phyloP scores from a whole-genome alignment of 2,888 invertebrate species.

The Crepidodera aurea region DNA sequence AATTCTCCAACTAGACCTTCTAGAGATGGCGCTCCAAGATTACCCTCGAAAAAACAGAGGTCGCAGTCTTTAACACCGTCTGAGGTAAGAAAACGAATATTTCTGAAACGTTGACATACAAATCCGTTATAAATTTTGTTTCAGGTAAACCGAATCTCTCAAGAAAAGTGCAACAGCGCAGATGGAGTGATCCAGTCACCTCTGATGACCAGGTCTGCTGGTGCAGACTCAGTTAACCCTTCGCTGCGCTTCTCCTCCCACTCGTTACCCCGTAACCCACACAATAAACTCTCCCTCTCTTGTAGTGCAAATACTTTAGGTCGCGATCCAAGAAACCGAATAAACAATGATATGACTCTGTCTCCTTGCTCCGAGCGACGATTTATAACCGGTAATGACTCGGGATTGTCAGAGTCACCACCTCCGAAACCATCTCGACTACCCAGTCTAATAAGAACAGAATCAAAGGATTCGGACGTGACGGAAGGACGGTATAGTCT shows the following conservation, averaged over 20 bases:
- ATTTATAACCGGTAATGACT: slow-evolving; percentile 64
- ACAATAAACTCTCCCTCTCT: slow-evolving; percentile 64
- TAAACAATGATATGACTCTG: slow-evolving; percentile 68
- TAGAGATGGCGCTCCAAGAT: slow-evolving; percentile 61
- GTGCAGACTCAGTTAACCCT: slow-evolving; percentile 53
- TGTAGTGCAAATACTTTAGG: slow-evolving; percentile 61
- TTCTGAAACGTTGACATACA: too few species aligned
- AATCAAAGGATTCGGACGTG: slow-evolving; percentile 56
- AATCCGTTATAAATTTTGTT: too few species aligned
- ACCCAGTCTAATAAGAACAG: slow-evolving; percentile 63
- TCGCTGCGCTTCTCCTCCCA: slow-evolving; percentile 66
- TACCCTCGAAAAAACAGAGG: slow-evolving; percentile 72
- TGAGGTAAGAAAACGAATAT: slow-evolving; percentile 61
- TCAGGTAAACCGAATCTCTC: slow-evolving; percentile 55
- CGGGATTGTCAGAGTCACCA: slow-evolving; percentile 66
- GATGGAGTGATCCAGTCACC: slow-evolving; percentile 72
- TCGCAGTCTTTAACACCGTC: slow-evolving; percentile 81
- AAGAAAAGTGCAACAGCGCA: slow-evolving; percentile 74
- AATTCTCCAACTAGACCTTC: slow-evolving; percentile 67
- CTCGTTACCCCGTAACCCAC: slow-evolving; percentile 65
- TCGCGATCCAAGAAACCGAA: slow-evolving; percentile 62
- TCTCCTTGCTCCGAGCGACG: slow-evolving; percentile 69
- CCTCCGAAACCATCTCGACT: slow-evolving; percentile 73
- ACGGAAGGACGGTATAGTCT: slow-evolving; percentile 48
- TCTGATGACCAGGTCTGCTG: slow-evolving; percentile 61